Percentiles rank a stretch among this genome's conserved stretches.
phyloP scores from a whole-genome alignment of 2,113 vertebrate species.

The Lepisosteus oculatus region DNA sequence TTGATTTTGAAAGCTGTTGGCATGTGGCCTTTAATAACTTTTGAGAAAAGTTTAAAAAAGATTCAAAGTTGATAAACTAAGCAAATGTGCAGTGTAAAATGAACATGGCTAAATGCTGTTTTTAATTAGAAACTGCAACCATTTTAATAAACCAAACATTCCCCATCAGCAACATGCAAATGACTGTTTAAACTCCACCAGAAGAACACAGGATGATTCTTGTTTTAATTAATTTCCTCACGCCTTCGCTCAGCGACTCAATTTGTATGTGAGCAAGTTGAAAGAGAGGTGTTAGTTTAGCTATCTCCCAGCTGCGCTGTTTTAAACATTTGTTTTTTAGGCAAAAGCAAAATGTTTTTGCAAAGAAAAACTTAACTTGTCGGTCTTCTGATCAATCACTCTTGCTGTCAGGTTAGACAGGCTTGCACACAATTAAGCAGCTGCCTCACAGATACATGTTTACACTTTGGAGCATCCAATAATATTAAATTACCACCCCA shows the following conservation, averaged over 20 bases:
- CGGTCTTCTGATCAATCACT: no score
- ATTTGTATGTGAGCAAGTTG: neutral
- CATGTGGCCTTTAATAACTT: no score
- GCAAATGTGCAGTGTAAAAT: no score
- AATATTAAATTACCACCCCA: no score
- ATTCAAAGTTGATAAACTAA: no score
- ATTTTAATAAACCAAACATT: neutral
- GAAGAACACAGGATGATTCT: neutral
- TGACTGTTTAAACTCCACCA: neutral
- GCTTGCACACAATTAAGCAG: no score
- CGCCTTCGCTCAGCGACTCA: neutral
- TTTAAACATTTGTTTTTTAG: constrained; percentile 3
- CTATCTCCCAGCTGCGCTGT: neutral
- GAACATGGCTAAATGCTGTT: neutral
- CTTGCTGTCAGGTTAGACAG: no score
- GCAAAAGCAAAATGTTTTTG: neutral
- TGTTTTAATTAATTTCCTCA: neutral
- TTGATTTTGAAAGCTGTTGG: no score
- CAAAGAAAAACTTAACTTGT: no score
- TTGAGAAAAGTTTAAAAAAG: no score
- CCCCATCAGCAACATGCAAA: neutral
- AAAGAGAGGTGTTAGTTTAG: neutral
- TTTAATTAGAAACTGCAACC: neutral
- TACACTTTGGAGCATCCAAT: no score
- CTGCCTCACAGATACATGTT: no score